Evolutionary conservation across 2,113 vertebrate species (phyloP), one percentile per base, ranked within the genome.

Genomic region (Phrynocephalus versicolor): DNA sequence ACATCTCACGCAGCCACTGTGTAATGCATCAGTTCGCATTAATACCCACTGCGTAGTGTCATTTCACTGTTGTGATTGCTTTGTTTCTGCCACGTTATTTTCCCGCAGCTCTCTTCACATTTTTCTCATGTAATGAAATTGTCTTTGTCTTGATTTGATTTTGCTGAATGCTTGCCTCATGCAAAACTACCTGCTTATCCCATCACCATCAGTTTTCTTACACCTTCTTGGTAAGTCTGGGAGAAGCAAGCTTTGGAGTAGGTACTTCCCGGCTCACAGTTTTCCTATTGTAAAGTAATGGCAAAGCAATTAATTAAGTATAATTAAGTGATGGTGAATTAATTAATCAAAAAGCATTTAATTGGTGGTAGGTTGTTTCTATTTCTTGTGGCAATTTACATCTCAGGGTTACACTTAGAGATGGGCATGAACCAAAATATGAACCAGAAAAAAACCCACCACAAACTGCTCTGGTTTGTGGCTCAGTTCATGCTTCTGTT

Each of bases 111-210:
- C 77, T 5, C 14, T 71, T 82, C 79, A 18, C 5, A 0, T 84
- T 71, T 25, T 78, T 33, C 91, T 85, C 72, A 62, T 79, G 0
- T 78, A 39, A 82, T 57, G 1, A 80, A 84, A 91, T 84, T 90
- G n/a, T 82, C 33, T 83, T 70, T 82, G 30, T 58, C 45, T 85
- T 58, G 60, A 16, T 84, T 72, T 83, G 82, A 72, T 82, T 92
- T 86, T 77, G 3, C 70, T 79, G 35, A 55, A 77, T 70, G 25
- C 57, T 88, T 90, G 37, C 18, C 0, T 0, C n/a, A 80, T 18
- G 23, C 85, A 91, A 75, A 67, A 89, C 39, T 67, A 64, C 6
- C 65, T 51, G 5, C 60, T 55, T 83, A 18, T 76, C 30, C 74
- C 85, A 18, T 8, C 16, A 45, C 74, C 85, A 18, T 8, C 16